Conservation (phyloP, 2,888 invertebrate species). For the Melanotus villosus region DNA sequence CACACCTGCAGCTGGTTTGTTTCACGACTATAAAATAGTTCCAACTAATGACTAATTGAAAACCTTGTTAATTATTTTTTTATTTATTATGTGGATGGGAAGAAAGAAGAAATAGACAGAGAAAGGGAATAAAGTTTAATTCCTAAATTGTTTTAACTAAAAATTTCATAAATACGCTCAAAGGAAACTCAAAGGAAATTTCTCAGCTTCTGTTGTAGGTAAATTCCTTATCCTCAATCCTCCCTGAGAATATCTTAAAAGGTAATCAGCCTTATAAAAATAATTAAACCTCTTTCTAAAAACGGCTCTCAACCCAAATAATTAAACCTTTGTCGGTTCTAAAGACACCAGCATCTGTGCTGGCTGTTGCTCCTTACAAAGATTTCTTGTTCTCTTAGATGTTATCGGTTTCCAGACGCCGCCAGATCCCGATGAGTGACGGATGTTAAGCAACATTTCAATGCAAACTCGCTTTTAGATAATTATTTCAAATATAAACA, state of each 20-base stretch:
- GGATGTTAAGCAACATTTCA: constrained; percentile 37
- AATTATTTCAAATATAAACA: constrained; percentile 28
- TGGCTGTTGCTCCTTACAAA: constrained; percentile 38
- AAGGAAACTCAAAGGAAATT: no score
- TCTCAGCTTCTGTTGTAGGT: no score
- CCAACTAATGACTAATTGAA: no score
- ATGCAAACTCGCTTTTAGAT: constrained; percentile 25
- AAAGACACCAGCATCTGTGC: constrained; percentile 32
- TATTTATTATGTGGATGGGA: no score
- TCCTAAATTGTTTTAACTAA: no score
- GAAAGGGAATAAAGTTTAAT: no score
- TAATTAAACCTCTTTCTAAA: constrained; percentile 24
- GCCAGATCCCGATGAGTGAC: constrained; percentile 44
- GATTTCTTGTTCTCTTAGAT: constrained; percentile 43
- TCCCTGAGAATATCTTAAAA: constrained; percentile 17
- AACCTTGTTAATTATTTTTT: no score
- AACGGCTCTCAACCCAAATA: constrained; percentile 20
- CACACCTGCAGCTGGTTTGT: no score
- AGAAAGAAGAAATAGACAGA: no score
- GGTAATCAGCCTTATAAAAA: constrained; percentile 7
- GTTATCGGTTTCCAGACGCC: constrained; percentile 42
- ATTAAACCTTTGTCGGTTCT: constrained; percentile 43
- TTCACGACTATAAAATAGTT: no score
- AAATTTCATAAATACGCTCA: no score
- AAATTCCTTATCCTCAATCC: no score